phyloP scores from a whole-genome alignment of 2,888 invertebrate species.

The Cheiracanthium punctorium region DNA sequence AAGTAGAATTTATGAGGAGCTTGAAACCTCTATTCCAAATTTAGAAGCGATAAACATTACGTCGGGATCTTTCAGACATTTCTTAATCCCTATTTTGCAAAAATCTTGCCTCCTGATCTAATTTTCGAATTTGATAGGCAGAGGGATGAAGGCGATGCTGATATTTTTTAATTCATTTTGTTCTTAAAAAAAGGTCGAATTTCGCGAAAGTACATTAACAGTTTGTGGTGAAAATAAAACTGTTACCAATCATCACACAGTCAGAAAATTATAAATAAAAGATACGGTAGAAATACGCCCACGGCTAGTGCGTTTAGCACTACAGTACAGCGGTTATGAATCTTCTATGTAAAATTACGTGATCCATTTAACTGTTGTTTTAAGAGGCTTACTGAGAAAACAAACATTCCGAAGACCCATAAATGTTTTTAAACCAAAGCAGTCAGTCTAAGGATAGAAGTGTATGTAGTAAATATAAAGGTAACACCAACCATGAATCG shows the following conservation, averaged over 20 bases:
- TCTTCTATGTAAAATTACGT: neutral
- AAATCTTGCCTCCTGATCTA: neutral
- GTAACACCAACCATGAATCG: neutral
- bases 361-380: neutral
- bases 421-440: neutral
- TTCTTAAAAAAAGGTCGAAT: neutral
- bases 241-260: neutral
- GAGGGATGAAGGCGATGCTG: neutral
- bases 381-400: slow-evolving; percentile 4
- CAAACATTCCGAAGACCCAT: neutral
- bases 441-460: neutral
- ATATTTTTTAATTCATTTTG: neutral
- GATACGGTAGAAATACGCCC: neutral
- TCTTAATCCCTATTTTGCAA: neutral
- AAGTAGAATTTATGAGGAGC: neutral
- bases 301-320: neutral
- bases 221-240: neutral
- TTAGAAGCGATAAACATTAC: neutral
- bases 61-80: neutral
- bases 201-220: neutral
- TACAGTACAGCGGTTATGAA: neutral
- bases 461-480: neutral
- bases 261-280: neutral
- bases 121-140: neutral
- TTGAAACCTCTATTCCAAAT: neutral